These are phyloP conservation scores for Lonchura striata DNA, from an alignment of 2,113 vertebrate genomes.

Conservation along the genomic window DNA sequence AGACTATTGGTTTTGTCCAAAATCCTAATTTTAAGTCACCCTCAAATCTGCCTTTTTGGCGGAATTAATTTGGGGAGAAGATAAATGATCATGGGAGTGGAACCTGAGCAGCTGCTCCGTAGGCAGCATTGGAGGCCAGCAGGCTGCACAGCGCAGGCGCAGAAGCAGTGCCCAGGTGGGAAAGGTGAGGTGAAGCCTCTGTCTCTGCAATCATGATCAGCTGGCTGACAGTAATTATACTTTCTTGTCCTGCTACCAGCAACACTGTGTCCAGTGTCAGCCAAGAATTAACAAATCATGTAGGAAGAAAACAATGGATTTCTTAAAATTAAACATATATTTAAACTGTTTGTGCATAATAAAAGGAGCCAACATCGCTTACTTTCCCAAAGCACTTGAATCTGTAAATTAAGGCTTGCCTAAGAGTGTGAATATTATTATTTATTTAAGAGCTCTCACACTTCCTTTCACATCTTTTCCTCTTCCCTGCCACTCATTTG, in stretches of 20 bases:
- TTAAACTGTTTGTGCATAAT: background rate
- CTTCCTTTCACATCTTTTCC: slow-evolving; percentile 12
- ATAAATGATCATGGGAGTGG: accelerated
- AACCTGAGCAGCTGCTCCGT: background rate
- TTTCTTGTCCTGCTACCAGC: background rate
- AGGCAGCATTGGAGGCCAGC: accelerated
- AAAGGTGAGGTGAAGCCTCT: background rate
- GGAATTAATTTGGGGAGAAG: background rate
- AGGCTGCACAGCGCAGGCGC: accelerated
- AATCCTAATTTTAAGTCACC: background rate
- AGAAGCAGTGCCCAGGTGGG: background rate
- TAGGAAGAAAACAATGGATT: background rate
- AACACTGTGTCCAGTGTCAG: background rate
- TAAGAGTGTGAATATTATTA: slow-evolving; percentile 34
- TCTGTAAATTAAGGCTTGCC: background rate
- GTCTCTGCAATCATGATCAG: background rate
- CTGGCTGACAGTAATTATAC: background rate
- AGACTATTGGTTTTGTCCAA: background rate
- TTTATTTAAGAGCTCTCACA: slow-evolving; percentile 52
- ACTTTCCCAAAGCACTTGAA: background rate
- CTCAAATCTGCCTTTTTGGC: background rate
- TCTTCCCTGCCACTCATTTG: background rate
- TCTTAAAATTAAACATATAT: background rate
- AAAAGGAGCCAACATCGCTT: background rate
- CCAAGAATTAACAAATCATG: background rate